A percentile compares a stretch with the other conserved stretches of the same genome.
These are phyloP conservation scores for Autographa gamma DNA, from an alignment of 2,888 invertebrate species.

Conservation along the genomic window DNA sequence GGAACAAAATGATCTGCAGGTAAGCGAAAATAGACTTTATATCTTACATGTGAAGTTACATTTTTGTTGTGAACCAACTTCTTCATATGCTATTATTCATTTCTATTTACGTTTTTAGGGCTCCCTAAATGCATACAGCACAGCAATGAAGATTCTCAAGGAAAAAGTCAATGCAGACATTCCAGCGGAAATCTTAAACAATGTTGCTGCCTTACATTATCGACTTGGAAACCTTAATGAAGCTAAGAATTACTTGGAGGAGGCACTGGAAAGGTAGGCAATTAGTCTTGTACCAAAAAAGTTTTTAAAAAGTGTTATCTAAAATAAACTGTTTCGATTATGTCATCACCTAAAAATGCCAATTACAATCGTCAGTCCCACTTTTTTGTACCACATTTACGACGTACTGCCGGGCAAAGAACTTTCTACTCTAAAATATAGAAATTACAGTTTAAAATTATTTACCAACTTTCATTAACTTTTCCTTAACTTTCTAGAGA, in stretches of 20 bases:
- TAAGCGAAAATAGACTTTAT: conserved; percentile 49
- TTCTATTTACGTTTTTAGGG: conserved; percentile 82
- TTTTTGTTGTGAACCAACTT: too few relatives aligned
- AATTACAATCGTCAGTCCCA: too few relatives aligned
- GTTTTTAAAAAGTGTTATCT: too few relatives aligned
- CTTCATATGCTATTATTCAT: too few relatives aligned
- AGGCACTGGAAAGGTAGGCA: conserved; percentile 91
- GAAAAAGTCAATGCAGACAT: conserved; percentile 98
- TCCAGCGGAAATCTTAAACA: conserved; percentile 99
- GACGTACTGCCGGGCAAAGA: too few relatives aligned
- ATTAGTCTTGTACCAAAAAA: neutral
- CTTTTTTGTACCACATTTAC: too few relatives aligned
- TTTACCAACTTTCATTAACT: neutral
- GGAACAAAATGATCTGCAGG: conserved; percentile 96
- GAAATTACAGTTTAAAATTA: too few relatives aligned
- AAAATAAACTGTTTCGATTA: too few relatives aligned
- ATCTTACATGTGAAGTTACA: neutral
- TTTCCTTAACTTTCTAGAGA: conserved; percentile 89
- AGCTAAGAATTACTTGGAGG: conserved; percentile 95
- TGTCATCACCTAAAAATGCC: too few relatives aligned
- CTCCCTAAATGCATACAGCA: conserved; percentile 97
- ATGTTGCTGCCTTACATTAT: conserved; percentile 98
- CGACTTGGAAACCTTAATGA: conserved; percentile 95
- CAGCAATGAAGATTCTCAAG: conserved; percentile 96
- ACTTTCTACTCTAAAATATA: too few relatives aligned